Percentiles rank a stretch among this genome's conserved stretches.
phyloP scores from a whole-genome alignment of 2,888 invertebrate species.

The Amaurobius ferox region DNA sequence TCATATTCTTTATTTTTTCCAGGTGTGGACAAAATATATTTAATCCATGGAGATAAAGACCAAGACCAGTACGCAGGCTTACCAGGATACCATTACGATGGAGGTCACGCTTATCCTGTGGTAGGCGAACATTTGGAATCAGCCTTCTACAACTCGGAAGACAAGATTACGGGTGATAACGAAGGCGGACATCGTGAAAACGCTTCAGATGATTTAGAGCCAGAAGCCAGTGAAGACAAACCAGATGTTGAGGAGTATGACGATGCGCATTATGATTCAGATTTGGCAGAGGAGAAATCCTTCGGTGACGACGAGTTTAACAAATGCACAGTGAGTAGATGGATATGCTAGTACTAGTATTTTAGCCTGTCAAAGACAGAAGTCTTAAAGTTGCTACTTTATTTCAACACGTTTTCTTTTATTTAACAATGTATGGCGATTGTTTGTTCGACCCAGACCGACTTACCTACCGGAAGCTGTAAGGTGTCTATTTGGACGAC shows the following conservation, averaged over 20 bases:
- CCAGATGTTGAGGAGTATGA: conserved; percentile 19
- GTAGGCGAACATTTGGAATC: conserved; percentile 58
- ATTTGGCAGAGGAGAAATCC: conserved; percentile 46
- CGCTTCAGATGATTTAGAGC: conserved; percentile 2
- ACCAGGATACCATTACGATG: conserved; percentile 51
- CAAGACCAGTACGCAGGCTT: conserved; percentile 26
- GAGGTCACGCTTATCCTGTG: conserved; percentile 52
- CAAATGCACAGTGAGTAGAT: conserved; percentile 45
- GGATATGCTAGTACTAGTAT: no score
- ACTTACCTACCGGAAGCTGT: no score
- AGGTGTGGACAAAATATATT: conserved; percentile 49
- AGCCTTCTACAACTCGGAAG: conserved; percentile 29
- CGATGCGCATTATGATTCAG: background rate
- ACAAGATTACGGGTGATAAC: conserved; percentile 29
- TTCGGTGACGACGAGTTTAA: conserved; percentile 41
- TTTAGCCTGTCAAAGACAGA: no score
- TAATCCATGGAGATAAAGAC: conserved; percentile 46
- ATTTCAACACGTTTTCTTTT: background rate
- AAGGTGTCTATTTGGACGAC: no score
- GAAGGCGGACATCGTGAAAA: conserved; percentile 24
- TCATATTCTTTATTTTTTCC: background rate
- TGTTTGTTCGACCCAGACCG: no score
- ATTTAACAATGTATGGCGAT: no score
- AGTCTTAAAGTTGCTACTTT: background rate
- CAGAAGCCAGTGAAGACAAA: conserved; percentile 10